phyloP scores from a whole-genome alignment of 2,113 vertebrate species.

The Lasiurus cinereus region DNA sequence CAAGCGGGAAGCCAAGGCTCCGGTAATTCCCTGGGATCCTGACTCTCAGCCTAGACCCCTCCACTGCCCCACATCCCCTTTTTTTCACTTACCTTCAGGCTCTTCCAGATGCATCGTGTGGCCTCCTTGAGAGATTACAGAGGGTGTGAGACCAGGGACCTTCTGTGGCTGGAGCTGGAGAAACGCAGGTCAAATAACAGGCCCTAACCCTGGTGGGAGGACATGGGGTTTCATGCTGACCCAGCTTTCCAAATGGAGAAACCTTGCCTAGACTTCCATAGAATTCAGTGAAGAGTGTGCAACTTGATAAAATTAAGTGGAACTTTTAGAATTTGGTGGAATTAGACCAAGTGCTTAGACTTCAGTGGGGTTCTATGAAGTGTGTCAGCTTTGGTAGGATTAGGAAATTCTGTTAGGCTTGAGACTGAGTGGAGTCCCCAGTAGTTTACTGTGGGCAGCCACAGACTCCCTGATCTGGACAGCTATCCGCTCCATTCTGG shows the following conservation, averaged over 20 bases:
- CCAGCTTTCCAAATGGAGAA: background rate
- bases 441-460: background rate
- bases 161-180: background rate
- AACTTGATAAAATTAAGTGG: background rate
- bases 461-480: background rate
- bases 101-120: background rate
- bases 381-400: background rate
- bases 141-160: background rate
- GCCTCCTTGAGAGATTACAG: background rate
- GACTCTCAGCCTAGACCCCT: background rate
- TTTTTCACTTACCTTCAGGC: slow-evolving; percentile 39
- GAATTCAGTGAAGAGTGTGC: background rate
- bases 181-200: background rate
- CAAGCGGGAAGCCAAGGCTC: background rate
- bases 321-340: slow-evolving; percentile 1
- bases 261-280: background rate
- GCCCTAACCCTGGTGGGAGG: background rate
- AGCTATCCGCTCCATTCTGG: background rate
- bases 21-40: background rate
- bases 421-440: background rate
- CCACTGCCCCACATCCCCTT: background rate
- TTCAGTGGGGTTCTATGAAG: background rate
- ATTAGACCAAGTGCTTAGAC: background rate
- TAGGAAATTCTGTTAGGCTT: background rate
- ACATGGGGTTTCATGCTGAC: background rate